phyloP scores from a whole-genome alignment of 2,113 vertebrate species.

The Pelobates fuscus region DNA sequence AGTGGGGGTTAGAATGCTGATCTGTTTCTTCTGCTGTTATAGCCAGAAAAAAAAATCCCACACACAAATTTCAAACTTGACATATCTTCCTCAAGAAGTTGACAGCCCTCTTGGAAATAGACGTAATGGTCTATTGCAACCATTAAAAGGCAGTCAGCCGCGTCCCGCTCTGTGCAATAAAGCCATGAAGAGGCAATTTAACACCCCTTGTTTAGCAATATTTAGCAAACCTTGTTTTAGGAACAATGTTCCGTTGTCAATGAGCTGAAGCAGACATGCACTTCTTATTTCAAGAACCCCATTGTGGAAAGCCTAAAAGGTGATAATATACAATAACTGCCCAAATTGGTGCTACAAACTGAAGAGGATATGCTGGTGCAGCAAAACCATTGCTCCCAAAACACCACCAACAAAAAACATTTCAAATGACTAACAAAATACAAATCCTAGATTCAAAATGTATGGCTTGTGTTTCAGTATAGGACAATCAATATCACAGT shows the following conservation, averaged over 20 bases:
- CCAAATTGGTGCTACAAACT: too few species aligned
- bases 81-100: slow-evolving; percentile 36
- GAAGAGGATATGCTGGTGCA: too few species aligned
- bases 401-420: too few species aligned
- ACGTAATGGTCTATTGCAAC: slow-evolving; percentile 38
- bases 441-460: too few species aligned
- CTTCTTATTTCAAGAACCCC: background rate
- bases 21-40: slow-evolving; percentile 25
- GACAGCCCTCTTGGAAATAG: slow-evolving; percentile 45
- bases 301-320: background rate
- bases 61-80: slow-evolving; percentile 29
- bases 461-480: too few species aligned
- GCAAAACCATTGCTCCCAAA: too few species aligned
- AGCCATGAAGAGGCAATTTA: slow-evolving; percentile 38
- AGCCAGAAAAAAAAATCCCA: background rate
- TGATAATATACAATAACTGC: background rate
- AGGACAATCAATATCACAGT: too few species aligned
- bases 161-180: slow-evolving; percentile 25
- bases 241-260: slow-evolving; percentile 7
- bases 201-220: slow-evolving; percentile 45
- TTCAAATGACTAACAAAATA: too few species aligned
- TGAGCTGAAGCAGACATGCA: background rate
- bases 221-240: slow-evolving; percentile 5
- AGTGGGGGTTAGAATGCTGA: slow-evolving; percentile 10
- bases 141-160: slow-evolving; percentile 37